Evolutionary conservation across 1,140 invertebrate species (phyloP), one percentile per base, ranked within the genome.

Genomic region (Hyphantria cunea): DNA sequence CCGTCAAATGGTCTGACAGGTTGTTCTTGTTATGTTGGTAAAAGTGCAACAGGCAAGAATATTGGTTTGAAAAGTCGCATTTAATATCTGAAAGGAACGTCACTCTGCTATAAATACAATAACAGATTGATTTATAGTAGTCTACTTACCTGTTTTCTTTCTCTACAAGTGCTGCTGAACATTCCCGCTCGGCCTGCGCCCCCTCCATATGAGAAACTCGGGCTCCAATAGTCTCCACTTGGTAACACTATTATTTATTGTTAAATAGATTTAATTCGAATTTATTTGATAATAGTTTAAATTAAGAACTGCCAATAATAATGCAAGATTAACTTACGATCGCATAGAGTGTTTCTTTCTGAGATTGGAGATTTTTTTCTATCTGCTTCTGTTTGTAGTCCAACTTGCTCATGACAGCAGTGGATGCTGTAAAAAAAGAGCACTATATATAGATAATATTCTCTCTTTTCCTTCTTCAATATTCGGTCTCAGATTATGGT

Each of bases 191-290:
- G 0, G 77, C 78, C 53, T 82, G 74, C 0, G 68, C 76, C 0
- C 87, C 87, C 47, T 90, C 87, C 87, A 90, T 90, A 41, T 86
- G 84, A n/a, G 74, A 62, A 6, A 88, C 85, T 4, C 77, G 80
- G 17, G 85, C 74, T 7, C 85, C 85, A 0, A 83, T 66, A 11
- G 87, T 90, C 64, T 90, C 87, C 59, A 88, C 77, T 83, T 88
- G 87, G 51, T 85, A 90, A 56, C 82, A 82, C 87, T 90, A 62
- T n/a, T n/a, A n/a, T n/a, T n/a, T n/a, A n/a, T n/a, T n/a, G n/a
- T n/a, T n/a, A n/a, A n/a, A n/a, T n/a, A n/a, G n/a, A n/a, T n/a
- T n/a, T n/a, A n/a, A n/a, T n/a, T n/a, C n/a, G 17, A 1, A 25
- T 25, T 25, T 25, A 25, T 25, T 25, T 25, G 1, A 25, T 5